Base-by-base conservation (phyloP, 2,113 vertebrate species). In the Lophotis ruficrista region DNA sequence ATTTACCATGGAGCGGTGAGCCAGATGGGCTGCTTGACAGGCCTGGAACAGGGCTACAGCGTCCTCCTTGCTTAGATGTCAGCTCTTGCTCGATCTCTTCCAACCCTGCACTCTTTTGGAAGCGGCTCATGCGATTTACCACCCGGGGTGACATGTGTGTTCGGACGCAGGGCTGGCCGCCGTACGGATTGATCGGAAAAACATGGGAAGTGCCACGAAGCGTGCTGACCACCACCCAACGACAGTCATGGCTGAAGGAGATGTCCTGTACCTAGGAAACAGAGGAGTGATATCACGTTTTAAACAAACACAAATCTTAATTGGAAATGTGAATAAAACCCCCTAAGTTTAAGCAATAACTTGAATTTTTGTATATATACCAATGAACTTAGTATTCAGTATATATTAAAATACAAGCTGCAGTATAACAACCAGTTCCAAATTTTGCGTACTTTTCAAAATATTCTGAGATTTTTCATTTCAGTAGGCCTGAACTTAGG, bases 51-150 rank as follows among this genome's bases (percentile, higher is more conserved):
- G 99, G 99, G 91, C 99, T 99, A 41, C 99, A 99, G 84, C 99
- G 99, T 47, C 99, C 97, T 28, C 99, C 98, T 98, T 98, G 99
- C 89, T 99, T 99, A 12, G 98, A 98, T 0, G 98, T 99, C 94
- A 99, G 98, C 96, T 99, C 99, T 94, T 99, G 99, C 78, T 99
- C 99, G 12, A 99, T 99, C 95, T 99, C 99, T 94, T 99, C 99
- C 94, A 99, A 96, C 28, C 99, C 99, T 0, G 99, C 99, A 10
- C 99, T 99, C 97, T 99, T 99, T 91, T 99, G 99, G 97, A 99
- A 99, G 76, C 99, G 99, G 89, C 99, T 99, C 99, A 99, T 99
- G 87, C 99, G 98, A 94, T 99, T 99, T 54, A 99, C 99, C 35
- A 99, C 99, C 2, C 99, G 98, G 0, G 99, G 99, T 8, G 99